These are phyloP conservation scores for Brachypodius melanocephalos DNA, from an alignment of 2,113 vertebrate genomes.

Conservation along the genomic window DNA sequence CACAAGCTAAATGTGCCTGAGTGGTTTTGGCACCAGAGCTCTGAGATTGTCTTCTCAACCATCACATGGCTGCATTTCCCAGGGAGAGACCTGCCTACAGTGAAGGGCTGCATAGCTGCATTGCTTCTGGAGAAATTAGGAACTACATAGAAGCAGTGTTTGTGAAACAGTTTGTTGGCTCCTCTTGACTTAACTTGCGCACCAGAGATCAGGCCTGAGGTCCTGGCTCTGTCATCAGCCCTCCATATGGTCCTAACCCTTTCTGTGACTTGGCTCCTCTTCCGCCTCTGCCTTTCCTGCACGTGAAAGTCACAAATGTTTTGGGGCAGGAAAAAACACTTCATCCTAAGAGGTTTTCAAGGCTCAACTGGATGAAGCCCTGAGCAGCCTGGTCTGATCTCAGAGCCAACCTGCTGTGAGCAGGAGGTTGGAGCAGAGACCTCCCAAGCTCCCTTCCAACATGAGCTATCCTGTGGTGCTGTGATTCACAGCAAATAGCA, in stretches of 20 bases:
- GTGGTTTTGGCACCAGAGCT: neutral
- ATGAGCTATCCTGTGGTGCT: neutral
- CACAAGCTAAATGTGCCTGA: neutral
- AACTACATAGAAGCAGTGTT: neutral
- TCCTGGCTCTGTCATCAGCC: neutral
- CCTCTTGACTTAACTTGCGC: neutral
- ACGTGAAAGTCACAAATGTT: neutral
- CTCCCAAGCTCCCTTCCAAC: neutral
- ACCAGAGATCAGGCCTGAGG: neutral
- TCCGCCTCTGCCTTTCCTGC: neutral
- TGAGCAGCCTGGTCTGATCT: neutral
- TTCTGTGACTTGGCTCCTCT: neutral
- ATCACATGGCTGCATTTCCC: neutral
- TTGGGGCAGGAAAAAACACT: neutral
- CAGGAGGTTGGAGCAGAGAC: neutral
- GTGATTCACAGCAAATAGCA: neutral
- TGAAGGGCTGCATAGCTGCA: neutral
- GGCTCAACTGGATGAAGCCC: neutral
- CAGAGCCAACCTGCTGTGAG: neutral
- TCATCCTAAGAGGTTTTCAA: neutral
- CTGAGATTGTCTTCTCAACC: neutral
- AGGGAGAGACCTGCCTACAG: neutral
- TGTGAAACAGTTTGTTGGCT: neutral
- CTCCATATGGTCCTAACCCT: accelerated
- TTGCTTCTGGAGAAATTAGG: neutral